Percentiles rank a stretch among this genome's conserved stretches.
Evolutionary conservation across 2,113 vertebrate genomes (phyloP).

Genomic region (Nerophis lumbriciformis): DNA sequence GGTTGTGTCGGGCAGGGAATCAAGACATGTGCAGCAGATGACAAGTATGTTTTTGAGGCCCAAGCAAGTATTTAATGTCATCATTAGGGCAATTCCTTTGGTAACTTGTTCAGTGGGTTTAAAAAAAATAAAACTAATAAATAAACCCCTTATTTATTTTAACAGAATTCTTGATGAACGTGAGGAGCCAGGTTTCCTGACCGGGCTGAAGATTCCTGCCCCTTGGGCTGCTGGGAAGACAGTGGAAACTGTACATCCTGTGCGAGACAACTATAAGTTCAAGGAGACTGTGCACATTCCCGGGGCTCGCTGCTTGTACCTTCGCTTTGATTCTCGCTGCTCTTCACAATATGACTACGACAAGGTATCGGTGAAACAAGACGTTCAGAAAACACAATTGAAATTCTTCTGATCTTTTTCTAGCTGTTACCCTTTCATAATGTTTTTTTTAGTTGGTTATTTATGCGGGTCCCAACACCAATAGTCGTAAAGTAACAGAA

Average conservation of each 20-base stretch:
- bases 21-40: conserved; percentile 71
- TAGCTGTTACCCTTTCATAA: conserved; percentile 3
- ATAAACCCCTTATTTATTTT: conserved; percentile 6
- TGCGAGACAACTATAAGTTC: conserved; percentile 98
- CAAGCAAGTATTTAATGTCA: background rate
- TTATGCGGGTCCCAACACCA: conserved; percentile 97
- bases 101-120: background rate
- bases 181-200: conserved; percentile 95
- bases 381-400: background rate
- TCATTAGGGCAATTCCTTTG: background rate
- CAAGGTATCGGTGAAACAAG: conserved; percentile 76
- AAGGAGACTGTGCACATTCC: conserved; percentile 98
- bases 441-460: conserved; percentile 87
- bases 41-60: conserved; percentile 42
- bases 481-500: conserved; percentile 97
- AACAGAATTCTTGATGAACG: conserved; percentile 91
- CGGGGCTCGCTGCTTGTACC: conserved; percentile 93
- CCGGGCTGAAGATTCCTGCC: conserved; percentile 95
- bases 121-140: too few species aligned
- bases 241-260: conserved; percentile 94
- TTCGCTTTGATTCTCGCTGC: conserved; percentile 94
- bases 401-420: conserved; percentile 6
- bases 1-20: conserved; percentile 74
- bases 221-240: conserved; percentile 98
- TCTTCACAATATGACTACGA: conserved; percentile 99